Evolutionary conservation across 1,140 invertebrate species (phyloP).

Genomic region (Wasmannia auropunctata): DNA sequence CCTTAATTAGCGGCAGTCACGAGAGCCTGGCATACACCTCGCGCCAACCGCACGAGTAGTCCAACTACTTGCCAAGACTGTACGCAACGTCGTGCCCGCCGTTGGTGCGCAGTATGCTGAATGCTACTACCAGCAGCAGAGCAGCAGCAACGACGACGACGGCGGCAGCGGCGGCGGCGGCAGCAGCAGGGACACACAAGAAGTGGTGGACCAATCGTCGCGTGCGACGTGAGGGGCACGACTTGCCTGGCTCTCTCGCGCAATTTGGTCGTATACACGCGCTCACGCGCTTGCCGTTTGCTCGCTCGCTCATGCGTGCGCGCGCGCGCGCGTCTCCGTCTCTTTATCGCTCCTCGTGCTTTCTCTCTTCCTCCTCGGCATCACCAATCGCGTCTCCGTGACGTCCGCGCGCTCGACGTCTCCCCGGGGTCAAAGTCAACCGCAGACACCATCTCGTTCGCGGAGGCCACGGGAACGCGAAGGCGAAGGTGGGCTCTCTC

Average conservation of each 20-base stretch:
- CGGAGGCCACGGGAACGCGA: background rate
- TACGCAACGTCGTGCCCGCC: constrained; percentile 60
- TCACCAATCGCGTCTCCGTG: constrained; percentile 42
- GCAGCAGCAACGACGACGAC: background rate
- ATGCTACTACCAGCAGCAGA: constrained; percentile 35
- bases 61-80: constrained; percentile 75
- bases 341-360: background rate
- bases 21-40: constrained; percentile 27
- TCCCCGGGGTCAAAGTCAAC: constrained; percentile 73
- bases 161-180: background rate
- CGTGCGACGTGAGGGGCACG: constrained; percentile 75
- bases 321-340: background rate
- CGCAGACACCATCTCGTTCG: constrained; percentile 12
- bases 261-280: constrained; percentile 59
- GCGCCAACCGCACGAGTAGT: constrained; percentile 28
- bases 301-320: background rate
- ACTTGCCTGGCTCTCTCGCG: constrained; percentile 60
- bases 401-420: constrained; percentile 25
- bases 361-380: background rate
- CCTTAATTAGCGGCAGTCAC: constrained; percentile 40
- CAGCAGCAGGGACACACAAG: background rate
- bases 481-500: background rate
- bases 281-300: background rate
- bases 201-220: constrained; percentile 73
- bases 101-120: constrained; percentile 74